Conservation (phyloP, 2,888 invertebrate species). For the Apamea monoglypha region DNA sequence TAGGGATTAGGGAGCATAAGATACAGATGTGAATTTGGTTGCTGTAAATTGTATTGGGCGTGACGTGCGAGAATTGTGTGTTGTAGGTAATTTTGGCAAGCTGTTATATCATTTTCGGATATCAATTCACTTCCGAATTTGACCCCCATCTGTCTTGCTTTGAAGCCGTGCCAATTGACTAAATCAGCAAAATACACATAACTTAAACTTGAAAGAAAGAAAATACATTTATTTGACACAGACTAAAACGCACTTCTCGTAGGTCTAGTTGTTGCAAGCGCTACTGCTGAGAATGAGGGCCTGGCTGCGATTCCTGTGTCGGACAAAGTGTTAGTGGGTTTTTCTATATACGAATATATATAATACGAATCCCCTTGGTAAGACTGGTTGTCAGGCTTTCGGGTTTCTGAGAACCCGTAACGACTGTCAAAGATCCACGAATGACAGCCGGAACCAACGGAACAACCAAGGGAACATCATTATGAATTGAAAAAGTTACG, state of each 20-base stretch:
- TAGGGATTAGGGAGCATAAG: slow-evolving; percentile 12
- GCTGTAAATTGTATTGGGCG: background rate
- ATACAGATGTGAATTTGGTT: slow-evolving; percentile 36
- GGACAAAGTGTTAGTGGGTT: too few species aligned
- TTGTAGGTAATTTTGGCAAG: slow-evolving; percentile 1
- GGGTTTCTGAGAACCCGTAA: too few species aligned
- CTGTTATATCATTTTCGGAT: background rate
- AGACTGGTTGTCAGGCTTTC: too few species aligned
- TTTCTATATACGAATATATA: too few species aligned
- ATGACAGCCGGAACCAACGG: too few species aligned
- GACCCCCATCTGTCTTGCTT: background rate
- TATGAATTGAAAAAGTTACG: background rate
- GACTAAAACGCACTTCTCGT: too few species aligned
- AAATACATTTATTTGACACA: background rate
- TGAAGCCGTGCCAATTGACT: background rate
- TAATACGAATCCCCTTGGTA: too few species aligned
- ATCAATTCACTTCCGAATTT: background rate
- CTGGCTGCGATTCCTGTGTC: too few species aligned
- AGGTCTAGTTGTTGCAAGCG: too few species aligned
- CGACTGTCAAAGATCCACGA: too few species aligned
- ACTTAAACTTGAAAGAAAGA: background rate
- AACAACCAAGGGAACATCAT: too few species aligned
- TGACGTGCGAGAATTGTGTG: slow-evolving; percentile 13
- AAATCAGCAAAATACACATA: background rate
- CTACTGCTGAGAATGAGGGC: too few species aligned